Base-by-base conservation (phyloP, 2,888 invertebrate species). In the Fragum fragum region DNA sequence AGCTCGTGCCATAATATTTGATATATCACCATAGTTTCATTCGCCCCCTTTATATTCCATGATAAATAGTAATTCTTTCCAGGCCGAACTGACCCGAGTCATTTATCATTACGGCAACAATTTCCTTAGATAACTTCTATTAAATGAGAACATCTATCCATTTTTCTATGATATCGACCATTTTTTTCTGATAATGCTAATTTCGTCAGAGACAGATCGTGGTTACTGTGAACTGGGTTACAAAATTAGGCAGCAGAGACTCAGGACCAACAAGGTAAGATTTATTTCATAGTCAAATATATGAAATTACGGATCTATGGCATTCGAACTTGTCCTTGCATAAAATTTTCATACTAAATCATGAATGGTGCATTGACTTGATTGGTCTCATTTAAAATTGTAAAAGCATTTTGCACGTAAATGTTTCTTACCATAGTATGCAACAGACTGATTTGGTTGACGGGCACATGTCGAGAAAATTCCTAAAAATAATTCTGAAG, bases 91-190 rank as follows among this genome's bases (percentile, higher is more conserved):
- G 29, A 32, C 61, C 61, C 21, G 14, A 18, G 29, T 61, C 61
- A 32, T 61, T 61, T 32, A 61, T 61, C 61, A 61, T n/a, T 32
- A 61, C 61, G 3, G n/a, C 28, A 29, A 29, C 61, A 32, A 32
- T 28, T 29, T 32, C 61, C 29, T 32, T n/a, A 32, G 29, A 32
- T 32, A 5, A 61, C 3, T 61, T 16, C n/a, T 32, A 32, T 32
- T n/a, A 32, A 32, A 61, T 32, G 32, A 47, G 47, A 47, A 47
- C 47, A 47, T 47, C 14, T n/a, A 47, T 47, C 47, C 14, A 47
- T 47, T 47, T 47, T 18, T 47, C 14, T 16, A 9, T 3, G 5
- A 16, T 3, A 3, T 3, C 2, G 14, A 2, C 47, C 5, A 9
- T 9, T 47, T 47, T 47, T 47, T 47, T 47, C 47, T 47, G 47